Percentiles rank a stretch among this genome's conserved stretches.
Conservation (phyloP, 2,113 vertebrate genomes). For the Echinops telfairi region DNA sequence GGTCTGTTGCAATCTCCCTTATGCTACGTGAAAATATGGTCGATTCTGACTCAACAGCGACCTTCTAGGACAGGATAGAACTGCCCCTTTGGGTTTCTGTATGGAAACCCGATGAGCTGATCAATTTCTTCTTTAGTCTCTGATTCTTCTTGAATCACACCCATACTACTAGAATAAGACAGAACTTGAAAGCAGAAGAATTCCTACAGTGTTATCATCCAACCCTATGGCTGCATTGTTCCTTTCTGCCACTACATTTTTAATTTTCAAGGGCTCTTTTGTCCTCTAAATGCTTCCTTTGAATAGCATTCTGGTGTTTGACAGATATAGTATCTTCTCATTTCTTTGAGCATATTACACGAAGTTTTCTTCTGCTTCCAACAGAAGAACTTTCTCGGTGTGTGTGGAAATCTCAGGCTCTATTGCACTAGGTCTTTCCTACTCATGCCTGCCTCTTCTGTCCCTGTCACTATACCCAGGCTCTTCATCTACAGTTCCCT, state of each 20-base stretch:
- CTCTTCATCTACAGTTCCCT: background rate
- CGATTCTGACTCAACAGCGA: no score
- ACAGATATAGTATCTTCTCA: background rate
- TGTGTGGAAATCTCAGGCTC: background rate
- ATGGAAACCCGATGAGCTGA: no score
- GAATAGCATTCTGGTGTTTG: background rate
- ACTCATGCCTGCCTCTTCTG: background rate
- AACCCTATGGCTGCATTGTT: background rate
- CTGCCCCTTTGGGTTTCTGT: no score
- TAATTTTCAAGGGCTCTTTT: background rate
- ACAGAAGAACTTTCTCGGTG: background rate
- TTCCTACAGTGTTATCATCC: background rate
- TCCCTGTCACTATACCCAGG: accelerated
- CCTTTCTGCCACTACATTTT: conserved; percentile 23
- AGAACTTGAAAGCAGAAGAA: background rate
- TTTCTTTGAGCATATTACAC: background rate
- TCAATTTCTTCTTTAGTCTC: no score
- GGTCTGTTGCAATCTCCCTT: background rate
- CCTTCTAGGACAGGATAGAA: no score
- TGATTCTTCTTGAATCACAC: background rate
- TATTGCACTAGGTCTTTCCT: background rate
- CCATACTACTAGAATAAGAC: background rate
- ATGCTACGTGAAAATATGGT: background rate
- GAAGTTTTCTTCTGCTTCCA: background rate
- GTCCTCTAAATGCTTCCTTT: background rate